These are phyloP conservation scores for Cephalopterus ornatus DNA, from an alignment of 2,113 vertebrate genomes.

Conservation along the genomic window DNA sequence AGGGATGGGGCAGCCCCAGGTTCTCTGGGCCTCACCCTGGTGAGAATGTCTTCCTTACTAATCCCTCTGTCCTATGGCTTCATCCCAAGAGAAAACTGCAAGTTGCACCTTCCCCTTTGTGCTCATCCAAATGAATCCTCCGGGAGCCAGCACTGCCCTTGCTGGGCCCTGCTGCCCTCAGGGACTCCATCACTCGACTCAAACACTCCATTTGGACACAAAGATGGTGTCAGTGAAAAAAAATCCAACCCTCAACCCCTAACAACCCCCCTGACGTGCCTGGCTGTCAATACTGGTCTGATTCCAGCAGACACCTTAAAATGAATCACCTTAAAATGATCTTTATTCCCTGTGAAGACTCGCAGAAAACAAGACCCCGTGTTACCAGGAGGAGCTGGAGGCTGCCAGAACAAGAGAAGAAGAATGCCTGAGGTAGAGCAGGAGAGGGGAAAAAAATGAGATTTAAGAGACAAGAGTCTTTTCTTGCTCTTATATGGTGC, in stretches of 20 bases:
- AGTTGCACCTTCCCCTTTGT: background rate
- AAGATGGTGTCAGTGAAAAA: background rate
- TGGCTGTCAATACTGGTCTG: background rate
- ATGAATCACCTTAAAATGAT: background rate
- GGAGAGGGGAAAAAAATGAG: background rate
- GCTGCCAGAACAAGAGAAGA: background rate
- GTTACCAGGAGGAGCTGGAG: background rate
- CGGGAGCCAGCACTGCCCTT: background rate
- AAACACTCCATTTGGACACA: background rate
- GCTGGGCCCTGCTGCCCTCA: background rate
- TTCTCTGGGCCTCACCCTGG: background rate
- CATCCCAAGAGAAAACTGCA: background rate
- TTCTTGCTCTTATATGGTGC: conserved; percentile 57
- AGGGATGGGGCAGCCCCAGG: background rate
- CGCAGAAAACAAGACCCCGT: accelerated
- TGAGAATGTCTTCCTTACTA: background rate
- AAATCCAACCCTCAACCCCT: background rate
- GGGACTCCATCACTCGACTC: background rate
- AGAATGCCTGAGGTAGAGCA: background rate
- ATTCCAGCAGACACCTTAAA: background rate
- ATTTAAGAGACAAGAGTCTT: background rate
- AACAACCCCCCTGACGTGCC: background rate
- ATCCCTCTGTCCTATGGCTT: background rate
- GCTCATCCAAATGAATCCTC: background rate
- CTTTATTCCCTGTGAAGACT: background rate